Evolutionary conservation across 2,888 invertebrate genomes (phyloP).

Genomic region (Cotesia congregata): DNA sequence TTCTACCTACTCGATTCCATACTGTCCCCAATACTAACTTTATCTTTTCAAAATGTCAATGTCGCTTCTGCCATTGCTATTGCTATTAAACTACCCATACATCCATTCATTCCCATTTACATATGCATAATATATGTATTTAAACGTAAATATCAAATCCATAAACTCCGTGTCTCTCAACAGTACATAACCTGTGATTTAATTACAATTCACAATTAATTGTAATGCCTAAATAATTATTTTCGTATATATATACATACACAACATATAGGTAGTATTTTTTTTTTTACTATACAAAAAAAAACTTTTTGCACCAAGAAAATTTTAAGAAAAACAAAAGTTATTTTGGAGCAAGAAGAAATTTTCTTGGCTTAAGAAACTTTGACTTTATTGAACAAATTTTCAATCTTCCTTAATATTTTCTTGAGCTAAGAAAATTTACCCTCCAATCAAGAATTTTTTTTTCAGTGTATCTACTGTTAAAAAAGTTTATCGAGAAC

Average conservation of each 20-base stretch:
- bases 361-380: too few species aligned
- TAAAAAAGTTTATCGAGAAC: background rate
- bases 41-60: background rate
- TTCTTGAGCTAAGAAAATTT: too few species aligned
- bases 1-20: constrained; percentile 3
- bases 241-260: too few species aligned
- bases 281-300: too few species aligned
- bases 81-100: constrained; percentile 21
- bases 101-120: background rate
- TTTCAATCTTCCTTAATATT: too few species aligned
- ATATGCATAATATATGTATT: background rate
- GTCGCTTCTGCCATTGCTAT: background rate
- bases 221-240: background rate
- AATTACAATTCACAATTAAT: background rate
- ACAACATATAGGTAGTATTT: too few species aligned
- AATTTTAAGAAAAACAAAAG: too few species aligned
- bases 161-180: background rate
- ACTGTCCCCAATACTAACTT: constrained; percentile 13
- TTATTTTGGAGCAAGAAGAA: too few species aligned
- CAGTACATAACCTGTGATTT: constrained; percentile 1
- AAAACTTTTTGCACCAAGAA: too few species aligned
- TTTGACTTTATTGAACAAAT: too few species aligned
- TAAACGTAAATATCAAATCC: background rate
- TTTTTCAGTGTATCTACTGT: background rate
- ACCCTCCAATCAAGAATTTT: too few species aligned